phyloP scores from a whole-genome alignment of 1,140 invertebrate genomes.

The Aethina tumida region DNA sequence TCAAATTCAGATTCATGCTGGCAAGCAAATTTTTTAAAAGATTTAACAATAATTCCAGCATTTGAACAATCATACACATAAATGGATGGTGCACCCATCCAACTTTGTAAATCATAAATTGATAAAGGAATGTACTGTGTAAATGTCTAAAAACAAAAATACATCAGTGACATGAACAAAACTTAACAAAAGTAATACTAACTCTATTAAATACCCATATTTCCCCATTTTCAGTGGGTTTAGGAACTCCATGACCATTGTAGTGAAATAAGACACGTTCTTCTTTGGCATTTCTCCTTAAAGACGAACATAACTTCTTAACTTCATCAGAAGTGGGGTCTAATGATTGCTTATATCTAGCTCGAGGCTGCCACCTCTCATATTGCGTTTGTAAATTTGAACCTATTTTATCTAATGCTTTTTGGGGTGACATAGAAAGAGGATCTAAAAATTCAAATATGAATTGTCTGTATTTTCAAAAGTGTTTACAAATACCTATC shows the following conservation, averaged over 20 bases:
- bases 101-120: conserved; percentile 95
- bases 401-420: conserved; percentile 90
- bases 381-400: conserved; percentile 91
- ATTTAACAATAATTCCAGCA: conserved; percentile 91
- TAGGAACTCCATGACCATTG: conserved; percentile 98
- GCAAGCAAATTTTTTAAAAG: conserved; percentile 83
- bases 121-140: conserved; percentile 99
- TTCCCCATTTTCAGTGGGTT: conserved; percentile 95
- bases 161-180: not conserved
- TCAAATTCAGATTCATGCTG: conserved; percentile 85
- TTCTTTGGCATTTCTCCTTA: conserved; percentile 96
- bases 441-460: conserved; percentile 48
- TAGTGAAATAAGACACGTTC: conserved; percentile 99
- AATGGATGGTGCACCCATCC: conserved; percentile 98
- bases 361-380: conserved; percentile 94
- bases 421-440: conserved; percentile 75
- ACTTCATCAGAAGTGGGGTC: conserved; percentile 98
- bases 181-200: conserved; percentile 19
- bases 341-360: conserved; percentile 89
- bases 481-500: conserved; percentile 79
- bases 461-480: conserved; percentile 1
- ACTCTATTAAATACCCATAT: conserved; percentile 99
- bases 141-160: conserved; percentile 59
- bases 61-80: conserved; percentile 99
- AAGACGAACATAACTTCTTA: conserved; percentile 89